Percentiles rank a stretch among this genome's conserved stretches.
Conservation (phyloP, 2,888 invertebrate genomes). For the Drosophila helvetica region DNA sequence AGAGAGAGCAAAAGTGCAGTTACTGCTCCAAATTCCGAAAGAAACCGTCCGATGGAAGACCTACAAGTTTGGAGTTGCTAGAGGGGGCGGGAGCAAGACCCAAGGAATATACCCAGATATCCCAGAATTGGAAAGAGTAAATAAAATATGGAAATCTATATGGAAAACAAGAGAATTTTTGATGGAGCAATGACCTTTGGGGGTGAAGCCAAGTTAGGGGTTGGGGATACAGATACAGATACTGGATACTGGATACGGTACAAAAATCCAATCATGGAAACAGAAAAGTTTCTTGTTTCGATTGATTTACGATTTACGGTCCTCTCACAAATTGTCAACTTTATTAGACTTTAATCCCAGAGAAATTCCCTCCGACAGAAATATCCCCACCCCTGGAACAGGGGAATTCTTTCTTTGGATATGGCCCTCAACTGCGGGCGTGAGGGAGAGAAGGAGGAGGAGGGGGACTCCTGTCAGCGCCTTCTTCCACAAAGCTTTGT, state of each 20-base stretch:
- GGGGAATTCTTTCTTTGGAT: background rate
- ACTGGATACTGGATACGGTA: too few species aligned
- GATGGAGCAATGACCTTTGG: background rate
- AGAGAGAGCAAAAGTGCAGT: conserved; percentile 40
- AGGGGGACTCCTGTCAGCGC: background rate
- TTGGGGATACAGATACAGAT: background rate
- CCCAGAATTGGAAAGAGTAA: too few species aligned
- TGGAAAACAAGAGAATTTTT: background rate
- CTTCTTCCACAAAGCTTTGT: background rate
- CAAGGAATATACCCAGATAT: background rate
- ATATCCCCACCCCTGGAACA: too few species aligned
- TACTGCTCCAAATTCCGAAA: conserved; percentile 30
- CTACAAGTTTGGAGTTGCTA: conserved; percentile 7
- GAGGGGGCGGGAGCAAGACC: conserved; percentile 1
- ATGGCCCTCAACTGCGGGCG: conserved; percentile 3
- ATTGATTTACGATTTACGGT: conserved; percentile 36
- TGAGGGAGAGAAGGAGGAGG: background rate
- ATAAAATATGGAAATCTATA: background rate
- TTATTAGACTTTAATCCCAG: conserved; percentile 25
- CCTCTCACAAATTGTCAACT: conserved; percentile 13
- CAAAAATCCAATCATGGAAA: background rate
- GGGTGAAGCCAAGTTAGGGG: background rate
- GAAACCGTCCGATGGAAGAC: conserved; percentile 32
- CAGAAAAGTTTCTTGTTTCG: background rate
- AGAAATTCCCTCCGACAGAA: background rate